These are phyloP conservation scores for Drosophila anceps DNA, from an alignment of 2,888 invertebrate genomes.

Conservation along the genomic window DNA sequence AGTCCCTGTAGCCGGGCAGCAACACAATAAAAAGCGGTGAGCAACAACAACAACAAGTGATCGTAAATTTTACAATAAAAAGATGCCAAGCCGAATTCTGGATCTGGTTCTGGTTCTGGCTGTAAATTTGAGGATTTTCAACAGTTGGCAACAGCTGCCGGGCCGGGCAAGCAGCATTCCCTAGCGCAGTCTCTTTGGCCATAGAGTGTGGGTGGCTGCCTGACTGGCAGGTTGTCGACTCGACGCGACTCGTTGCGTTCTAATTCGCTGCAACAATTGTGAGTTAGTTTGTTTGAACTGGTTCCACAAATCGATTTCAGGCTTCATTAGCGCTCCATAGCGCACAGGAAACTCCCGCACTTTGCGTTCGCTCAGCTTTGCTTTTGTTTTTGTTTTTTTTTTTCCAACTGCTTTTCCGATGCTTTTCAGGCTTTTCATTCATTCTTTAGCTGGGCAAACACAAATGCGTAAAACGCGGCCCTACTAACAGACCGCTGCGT, in stretches of 20 bases:
- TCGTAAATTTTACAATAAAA: constrained; percentile 74
- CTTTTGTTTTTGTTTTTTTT: too few relatives aligned
- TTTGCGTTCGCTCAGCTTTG: constrained; percentile 47
- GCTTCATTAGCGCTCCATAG: constrained; percentile 76
- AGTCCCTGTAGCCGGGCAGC: constrained; percentile 4
- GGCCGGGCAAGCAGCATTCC: constrained; percentile 26
- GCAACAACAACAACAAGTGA: constrained; percentile 40
- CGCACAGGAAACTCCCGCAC: constrained; percentile 78
- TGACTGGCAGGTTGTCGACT: constrained; percentile 22
- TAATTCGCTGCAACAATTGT: constrained; percentile 38
- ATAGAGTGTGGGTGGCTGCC: constrained; percentile 34
- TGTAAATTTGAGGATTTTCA: constrained; percentile 78
- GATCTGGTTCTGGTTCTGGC: neutral
- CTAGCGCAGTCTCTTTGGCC: neutral
- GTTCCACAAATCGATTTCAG: constrained; percentile 80
- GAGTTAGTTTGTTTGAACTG: constrained; percentile 15
- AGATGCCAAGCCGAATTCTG: constrained; percentile 22
- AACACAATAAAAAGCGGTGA: constrained; percentile 49
- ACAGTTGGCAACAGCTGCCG: constrained; percentile 70
- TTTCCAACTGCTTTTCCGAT: neutral
- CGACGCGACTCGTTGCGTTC: constrained; percentile 44
- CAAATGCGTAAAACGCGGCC: constrained; percentile 8
- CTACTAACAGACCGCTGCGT: neutral
- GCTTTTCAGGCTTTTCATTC: constrained; percentile 4
- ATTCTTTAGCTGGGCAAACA: constrained; percentile 6